A percentile compares a stretch with the other conserved stretches of the same genome.
These are phyloP conservation scores for Haemorhous mexicanus DNA, from an alignment of 2,113 vertebrate species.

Conservation along the genomic window DNA sequence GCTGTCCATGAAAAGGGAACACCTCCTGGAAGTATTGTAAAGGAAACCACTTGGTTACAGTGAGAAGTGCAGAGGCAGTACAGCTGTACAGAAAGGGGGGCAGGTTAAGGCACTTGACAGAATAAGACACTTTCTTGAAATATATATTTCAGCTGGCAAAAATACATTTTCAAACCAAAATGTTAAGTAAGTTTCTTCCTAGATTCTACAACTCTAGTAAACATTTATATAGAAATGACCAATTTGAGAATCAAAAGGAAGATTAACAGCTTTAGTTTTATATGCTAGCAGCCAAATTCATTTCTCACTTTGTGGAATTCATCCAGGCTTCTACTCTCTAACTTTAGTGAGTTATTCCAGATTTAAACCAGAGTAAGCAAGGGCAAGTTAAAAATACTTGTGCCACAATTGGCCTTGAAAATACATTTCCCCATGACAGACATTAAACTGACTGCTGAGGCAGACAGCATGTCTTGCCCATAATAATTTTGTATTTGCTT, in stretches of 20 bases:
- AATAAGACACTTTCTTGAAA: background rate
- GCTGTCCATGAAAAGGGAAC: background rate
- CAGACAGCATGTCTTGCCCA: slow-evolving; percentile 47
- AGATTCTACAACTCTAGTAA: background rate
- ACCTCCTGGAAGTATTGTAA: background rate
- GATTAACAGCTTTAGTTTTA: slow-evolving; percentile 9
- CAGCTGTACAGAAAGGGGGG: background rate
- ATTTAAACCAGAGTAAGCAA: slow-evolving; percentile 54
- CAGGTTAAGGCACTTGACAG: background rate
- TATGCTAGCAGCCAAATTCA: background rate
- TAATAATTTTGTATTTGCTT: slow-evolving; percentile 46
- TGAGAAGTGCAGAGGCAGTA: background rate
- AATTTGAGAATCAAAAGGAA: slow-evolving; percentile 10
- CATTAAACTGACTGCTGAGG: slow-evolving; percentile 23
- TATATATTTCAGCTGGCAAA: background rate
- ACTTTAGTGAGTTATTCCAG: slow-evolving; percentile 47
- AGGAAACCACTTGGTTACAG: background rate
- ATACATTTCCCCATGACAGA: slow-evolving; percentile 28
- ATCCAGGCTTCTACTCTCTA: slow-evolving; percentile 35
- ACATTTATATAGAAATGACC: background rate
- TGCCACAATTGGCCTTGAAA: slow-evolving; percentile 43
- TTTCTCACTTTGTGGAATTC: slow-evolving; percentile 28
- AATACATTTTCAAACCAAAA: background rate
- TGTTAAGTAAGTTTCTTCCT: background rate
- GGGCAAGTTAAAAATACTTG: slow-evolving; percentile 58